Percentiles rank a stretch among this genome's conserved stretches.
Evolutionary conservation across 2,113 vertebrate genomes (phyloP).

Genomic region (Dolichallabes microphthalmus): DNA sequence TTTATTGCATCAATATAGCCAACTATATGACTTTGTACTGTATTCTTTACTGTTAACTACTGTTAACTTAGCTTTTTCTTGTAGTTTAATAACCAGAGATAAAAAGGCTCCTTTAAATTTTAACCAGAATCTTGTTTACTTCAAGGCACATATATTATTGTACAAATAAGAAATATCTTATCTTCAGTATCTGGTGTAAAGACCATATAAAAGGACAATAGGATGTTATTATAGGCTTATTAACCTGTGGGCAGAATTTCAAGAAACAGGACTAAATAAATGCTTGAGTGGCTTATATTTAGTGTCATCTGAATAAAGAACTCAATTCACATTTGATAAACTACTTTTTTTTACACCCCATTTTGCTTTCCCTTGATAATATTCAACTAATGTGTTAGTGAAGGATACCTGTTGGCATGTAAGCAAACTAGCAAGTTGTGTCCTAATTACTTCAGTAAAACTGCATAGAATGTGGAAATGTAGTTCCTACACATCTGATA

Average conservation of each 20-base stretch:
- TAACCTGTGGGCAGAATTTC: neutral
- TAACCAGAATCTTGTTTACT: neutral
- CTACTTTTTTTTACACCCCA: neutral
- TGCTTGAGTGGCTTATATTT: no score
- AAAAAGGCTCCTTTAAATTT: neutral
- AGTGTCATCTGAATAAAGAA: neutral
- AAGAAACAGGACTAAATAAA: neutral
- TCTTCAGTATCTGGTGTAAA: neutral
- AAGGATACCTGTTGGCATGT: neutral
- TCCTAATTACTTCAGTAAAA: neutral
- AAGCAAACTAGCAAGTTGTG: neutral
- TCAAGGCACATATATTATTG: no score
- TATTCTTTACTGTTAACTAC: neutral
- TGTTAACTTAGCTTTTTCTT: neutral
- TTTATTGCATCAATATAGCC: neutral
- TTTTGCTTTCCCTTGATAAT: neutral
- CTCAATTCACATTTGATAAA: neutral
- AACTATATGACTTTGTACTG: neutral
- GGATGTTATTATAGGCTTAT: neutral
- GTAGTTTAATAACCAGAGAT: neutral
- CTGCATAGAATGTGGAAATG: neutral
- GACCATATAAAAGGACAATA: neutral
- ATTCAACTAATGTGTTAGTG: neutral
- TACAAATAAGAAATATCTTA: neutral
- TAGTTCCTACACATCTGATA: neutral